These are phyloP conservation scores for Penaeus japonicus DNA, from an alignment of 1,140 invertebrate species.

Conservation along the genomic window DNA sequence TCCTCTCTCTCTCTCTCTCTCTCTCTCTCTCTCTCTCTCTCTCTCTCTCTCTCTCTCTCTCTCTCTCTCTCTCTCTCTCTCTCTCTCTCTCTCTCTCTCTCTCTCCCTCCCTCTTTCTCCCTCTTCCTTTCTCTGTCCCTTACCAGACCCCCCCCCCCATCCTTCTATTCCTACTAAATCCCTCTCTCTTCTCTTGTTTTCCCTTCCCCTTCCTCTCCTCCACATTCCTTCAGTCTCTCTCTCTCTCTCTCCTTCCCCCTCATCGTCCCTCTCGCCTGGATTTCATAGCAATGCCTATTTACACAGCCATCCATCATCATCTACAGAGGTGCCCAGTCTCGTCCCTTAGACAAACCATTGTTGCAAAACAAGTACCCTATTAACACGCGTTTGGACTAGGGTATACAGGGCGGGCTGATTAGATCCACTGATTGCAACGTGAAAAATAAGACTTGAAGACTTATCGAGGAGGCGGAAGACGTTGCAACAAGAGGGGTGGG, in stretches of 20 bases:
- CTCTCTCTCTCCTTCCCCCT: not conserved
- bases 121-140: not conserved
- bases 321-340: no score
- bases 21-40: not conserved
- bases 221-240: constrained; percentile 8
- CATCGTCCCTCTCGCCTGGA: not conserved
- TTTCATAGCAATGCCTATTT: not conserved
- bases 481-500: no score
- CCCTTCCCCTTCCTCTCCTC: not conserved
- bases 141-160: not conserved
- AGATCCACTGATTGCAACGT: no score
- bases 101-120: not conserved
- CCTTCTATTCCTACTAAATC: no score
- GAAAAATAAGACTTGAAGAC: no score
- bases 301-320: not conserved
- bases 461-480: no score
- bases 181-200: not conserved
- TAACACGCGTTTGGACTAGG: no score
- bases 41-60: not conserved
- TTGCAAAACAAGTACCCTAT: no score
- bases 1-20: no score
- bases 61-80: not conserved
- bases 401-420: no score
- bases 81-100: not conserved
- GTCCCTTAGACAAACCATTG: no score